Conservation (phyloP, 2,888 invertebrate species). For the Tenthredo livida region DNA sequence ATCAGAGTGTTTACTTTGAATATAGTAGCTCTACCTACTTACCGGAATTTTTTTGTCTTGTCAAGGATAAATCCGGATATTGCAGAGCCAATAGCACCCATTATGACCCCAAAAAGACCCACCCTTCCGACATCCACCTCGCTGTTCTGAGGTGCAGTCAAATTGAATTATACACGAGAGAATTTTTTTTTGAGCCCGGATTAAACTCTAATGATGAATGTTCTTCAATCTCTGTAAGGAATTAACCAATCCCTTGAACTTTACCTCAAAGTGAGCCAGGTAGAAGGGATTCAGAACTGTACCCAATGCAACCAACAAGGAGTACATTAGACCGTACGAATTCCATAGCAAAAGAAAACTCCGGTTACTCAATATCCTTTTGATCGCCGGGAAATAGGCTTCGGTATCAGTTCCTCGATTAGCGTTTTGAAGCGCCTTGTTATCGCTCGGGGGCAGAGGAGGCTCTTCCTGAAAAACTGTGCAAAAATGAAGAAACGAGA, state of each 20-base stretch:
- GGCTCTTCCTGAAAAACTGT: constrained; percentile 52
- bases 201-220: not conserved
- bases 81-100: constrained; percentile 83
- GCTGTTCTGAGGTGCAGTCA: constrained; percentile 69
- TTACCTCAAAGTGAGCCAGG: constrained; percentile 72
- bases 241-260: constrained; percentile 22
- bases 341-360: constrained; percentile 80
- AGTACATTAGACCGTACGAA: constrained; percentile 84
- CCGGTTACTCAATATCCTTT: constrained; percentile 77
- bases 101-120: constrained; percentile 81
- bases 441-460: constrained; percentile 80
- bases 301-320: constrained; percentile 86
- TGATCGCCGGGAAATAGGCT: constrained; percentile 68
- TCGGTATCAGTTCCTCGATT: constrained; percentile 59
- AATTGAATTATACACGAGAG: not conserved
- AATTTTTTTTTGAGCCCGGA: not conserved
- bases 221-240: too few species aligned
- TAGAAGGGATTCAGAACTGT: constrained; percentile 80
- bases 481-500: not conserved
- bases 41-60: constrained; percentile 81
- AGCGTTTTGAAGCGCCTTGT: constrained; percentile 77
- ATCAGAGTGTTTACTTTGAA: not conserved
- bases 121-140: constrained; percentile 81
- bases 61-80: constrained; percentile 82
- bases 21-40: not conserved